Evolutionary conservation across 1,140 invertebrate species (phyloP), one percentile per base, ranked within the genome.

Genomic region (Thaumetopoea pityocampa): DNA sequence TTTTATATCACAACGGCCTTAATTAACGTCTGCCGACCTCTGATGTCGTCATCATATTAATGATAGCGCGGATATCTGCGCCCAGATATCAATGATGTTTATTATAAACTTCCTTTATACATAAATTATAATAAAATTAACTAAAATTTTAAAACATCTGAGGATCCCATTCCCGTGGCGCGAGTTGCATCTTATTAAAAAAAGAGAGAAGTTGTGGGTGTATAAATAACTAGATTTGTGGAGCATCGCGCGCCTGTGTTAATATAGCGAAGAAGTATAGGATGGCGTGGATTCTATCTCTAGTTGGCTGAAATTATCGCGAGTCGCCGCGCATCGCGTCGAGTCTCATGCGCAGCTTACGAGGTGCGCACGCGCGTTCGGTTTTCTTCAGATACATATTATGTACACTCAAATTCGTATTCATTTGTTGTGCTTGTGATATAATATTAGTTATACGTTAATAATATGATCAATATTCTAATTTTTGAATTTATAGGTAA

Each of bases 211-310:
- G 23, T 37, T 29, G 26, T 23, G 49, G 51, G 54, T 60, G 52
- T 76, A 76, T 67, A 67, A 78, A 81, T 76, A 78, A 59, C 60
- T 67, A 62, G 55, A 67, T 67, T 72, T 80, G 67, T 72, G 57
- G 66, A 68, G 47, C 64, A 67, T 43, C 36, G 37, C 26, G 35
- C 47, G 45, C 33, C 37, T 53, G 54, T 64, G 41, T 53, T 57
- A 47, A 58, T 66, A 66, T 67, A 66, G 66, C 51, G 53, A 57
- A 63, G 56, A 52, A 55, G 62, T 76, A 67, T 68, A 67, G 52
- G 60, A 64, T 60, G 34, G 40, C 41, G 29, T 28, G 38, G 45
- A 11, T 24, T 19, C 37, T 40, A 29, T 37, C 35, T 37, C 23
- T 37, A 37, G 33, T 46, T 46, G 35, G 36, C 44, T 36, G 36